A percentile compares a stretch with the other conserved stretches of the same genome.
These are phyloP conservation scores for Scrobipalpa costella DNA, from an alignment of 2,888 invertebrate genomes.

Conservation along the genomic window DNA sequence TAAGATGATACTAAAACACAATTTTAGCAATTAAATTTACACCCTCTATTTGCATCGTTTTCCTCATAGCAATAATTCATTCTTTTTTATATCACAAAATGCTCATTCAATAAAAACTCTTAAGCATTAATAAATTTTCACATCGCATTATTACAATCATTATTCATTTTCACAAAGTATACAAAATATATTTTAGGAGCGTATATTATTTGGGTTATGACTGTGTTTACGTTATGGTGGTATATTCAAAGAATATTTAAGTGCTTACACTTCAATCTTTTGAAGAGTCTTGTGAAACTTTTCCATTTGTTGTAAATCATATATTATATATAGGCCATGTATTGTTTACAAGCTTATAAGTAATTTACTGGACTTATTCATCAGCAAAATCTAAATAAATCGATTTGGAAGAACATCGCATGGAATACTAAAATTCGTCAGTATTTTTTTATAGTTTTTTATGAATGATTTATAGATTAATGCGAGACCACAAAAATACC, in stretches of 20 bases:
- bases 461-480: no score
- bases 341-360: background rate
- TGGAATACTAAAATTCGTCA: no score
- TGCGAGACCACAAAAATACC: no score
- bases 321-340: background rate
- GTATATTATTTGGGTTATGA: constrained; percentile 3
- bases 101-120: constrained; percentile 8
- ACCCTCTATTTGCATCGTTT: background rate
- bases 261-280: background rate
- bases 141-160: background rate
- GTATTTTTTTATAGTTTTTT: no score
- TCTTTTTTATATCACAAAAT: background rate
- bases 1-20: no score
- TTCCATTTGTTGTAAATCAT: background rate
- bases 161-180: constrained; percentile 9
- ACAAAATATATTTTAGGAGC: background rate
- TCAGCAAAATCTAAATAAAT: no score
- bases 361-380: no score
- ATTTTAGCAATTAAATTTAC: no score
- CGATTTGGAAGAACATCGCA: no score
- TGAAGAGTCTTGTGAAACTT: background rate
- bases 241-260: constrained; percentile 5
- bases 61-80: constrained; percentile 1
- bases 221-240: constrained; percentile 4
- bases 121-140: constrained; percentile 12